Evolutionary conservation across 2,797 vertebrate genomes (phyloP).

Genomic region (Gallirallus australis): DNA sequence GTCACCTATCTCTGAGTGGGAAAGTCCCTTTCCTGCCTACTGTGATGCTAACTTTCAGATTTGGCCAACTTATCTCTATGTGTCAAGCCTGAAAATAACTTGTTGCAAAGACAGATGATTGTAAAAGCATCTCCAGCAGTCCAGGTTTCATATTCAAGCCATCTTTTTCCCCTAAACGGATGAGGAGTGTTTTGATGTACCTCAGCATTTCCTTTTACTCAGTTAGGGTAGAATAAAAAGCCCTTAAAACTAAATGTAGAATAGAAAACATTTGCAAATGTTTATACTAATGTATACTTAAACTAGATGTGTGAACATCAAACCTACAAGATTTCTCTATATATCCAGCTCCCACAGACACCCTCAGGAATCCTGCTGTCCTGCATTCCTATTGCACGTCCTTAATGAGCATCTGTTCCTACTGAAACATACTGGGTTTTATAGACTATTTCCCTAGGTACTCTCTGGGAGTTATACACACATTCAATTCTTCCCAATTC

Average conservation of each 20-base stretch:
- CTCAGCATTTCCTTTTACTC: not conserved
- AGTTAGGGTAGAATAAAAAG: not conserved
- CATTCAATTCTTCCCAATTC: not conserved
- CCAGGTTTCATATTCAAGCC: not conserved
- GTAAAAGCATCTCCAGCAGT: not conserved
- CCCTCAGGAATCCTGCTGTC: not conserved
- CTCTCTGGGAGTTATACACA: not conserved
- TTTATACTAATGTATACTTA: not conserved
- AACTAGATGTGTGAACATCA: not conserved
- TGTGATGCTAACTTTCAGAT: not conserved
- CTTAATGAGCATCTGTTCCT: not conserved
- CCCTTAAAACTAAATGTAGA: not conserved
- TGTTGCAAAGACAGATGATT: not conserved
- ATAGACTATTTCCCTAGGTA: not conserved
- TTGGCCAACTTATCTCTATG: not conserved
- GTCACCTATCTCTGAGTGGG: not conserved
- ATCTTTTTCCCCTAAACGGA: not conserved
- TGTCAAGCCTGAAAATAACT: not conserved
- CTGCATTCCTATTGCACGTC: not conserved
- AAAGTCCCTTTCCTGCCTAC: not conserved
- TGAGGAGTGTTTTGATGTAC: not conserved
- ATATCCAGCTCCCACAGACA: not conserved
- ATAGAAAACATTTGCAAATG: not conserved
- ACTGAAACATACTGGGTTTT: not conserved
- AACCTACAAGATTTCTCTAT: not conserved